Percentiles rank a stretch among this genome's conserved stretches.
phyloP scores from a whole-genome alignment of 2,113 vertebrate genomes.

The Tauraco erythrolophus region DNA sequence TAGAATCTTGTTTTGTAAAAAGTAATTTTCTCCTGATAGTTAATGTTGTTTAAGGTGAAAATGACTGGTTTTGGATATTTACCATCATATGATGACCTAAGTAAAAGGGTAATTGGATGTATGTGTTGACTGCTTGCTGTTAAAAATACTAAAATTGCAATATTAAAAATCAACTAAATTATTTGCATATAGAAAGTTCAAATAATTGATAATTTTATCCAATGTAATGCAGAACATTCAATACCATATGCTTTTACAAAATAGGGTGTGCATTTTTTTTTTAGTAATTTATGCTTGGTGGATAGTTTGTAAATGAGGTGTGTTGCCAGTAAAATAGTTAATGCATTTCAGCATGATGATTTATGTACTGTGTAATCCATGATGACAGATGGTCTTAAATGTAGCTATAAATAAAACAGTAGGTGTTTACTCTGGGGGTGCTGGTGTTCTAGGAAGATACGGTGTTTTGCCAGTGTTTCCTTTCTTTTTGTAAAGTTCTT shows the following conservation, averaged over 20 bases:
- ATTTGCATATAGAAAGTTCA: conserved; percentile 15
- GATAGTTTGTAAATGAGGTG: conserved; percentile 50
- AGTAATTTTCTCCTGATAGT: conserved; percentile 8
- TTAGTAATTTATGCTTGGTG: conserved; percentile 24
- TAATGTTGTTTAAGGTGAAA: conserved; percentile 14
- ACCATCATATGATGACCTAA: not conserved
- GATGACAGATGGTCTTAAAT: conserved; percentile 58
- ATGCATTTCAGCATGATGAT: conserved; percentile 57
- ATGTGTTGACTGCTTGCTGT: not conserved
- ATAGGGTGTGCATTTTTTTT: not conserved
- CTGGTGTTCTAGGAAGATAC: not conserved
- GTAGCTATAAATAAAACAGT: conserved; percentile 63
- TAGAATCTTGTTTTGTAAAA: conserved; percentile 5
- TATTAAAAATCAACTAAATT: conserved; percentile 20
- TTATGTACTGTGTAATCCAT: conserved; percentile 53
- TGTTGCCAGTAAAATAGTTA: conserved; percentile 50
- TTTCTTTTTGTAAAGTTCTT: not conserved
- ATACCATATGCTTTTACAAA: conserved; percentile 25
- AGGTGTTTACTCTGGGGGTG: conserved; percentile 39
- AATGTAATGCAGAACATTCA: not conserved
- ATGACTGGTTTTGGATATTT: not conserved
- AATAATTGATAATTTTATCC: conserved; percentile 44
- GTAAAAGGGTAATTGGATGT: conserved; percentile 16
- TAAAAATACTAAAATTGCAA: conserved; percentile 19
- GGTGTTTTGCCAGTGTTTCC: not conserved